A percentile compares a stretch with the other conserved stretches of the same genome.
Conservation (phyloP, 2,797 vertebrate species). For the Lepidocolaptes lacrymiger region DNA sequence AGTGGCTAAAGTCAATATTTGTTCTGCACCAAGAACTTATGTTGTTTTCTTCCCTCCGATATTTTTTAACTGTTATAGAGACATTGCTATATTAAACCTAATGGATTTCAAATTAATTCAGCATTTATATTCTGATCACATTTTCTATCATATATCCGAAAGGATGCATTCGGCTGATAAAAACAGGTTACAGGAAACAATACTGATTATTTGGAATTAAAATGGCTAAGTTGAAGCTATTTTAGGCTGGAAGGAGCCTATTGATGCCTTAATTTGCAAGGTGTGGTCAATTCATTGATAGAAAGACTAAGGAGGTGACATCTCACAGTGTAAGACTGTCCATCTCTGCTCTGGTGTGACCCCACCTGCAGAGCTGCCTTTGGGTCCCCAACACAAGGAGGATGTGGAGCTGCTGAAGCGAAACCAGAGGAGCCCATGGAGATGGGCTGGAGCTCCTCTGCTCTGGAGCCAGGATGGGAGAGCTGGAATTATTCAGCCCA, state of each 20-base stretch:
- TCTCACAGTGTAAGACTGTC: background rate
- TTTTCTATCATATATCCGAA: background rate
- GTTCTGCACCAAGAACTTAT: background rate
- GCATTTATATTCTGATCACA: background rate
- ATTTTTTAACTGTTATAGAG: slow-evolving; percentile 7
- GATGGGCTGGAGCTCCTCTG: background rate
- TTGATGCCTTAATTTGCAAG: background rate
- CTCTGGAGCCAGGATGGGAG: background rate
- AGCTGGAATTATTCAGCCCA: rapidly evolving
- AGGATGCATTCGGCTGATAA: background rate
- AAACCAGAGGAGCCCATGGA: rapidly evolving
- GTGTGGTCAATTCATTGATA: background rate
- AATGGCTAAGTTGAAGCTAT: background rate
- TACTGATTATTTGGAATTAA: slow-evolving; percentile 56
- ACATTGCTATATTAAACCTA: background rate
- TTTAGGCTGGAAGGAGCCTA: slow-evolving; percentile 23
- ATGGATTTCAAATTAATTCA: slow-evolving; percentile 18
- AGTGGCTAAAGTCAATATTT: slow-evolving; percentile 25
- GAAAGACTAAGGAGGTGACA: background rate
- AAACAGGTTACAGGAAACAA: slow-evolving; percentile 33
- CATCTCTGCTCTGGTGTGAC: background rate
- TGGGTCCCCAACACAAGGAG: rapidly evolving
- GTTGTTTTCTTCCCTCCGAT: background rate
- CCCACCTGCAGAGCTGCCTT: background rate
- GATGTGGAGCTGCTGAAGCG: rapidly evolving